Conservation (phyloP, 2,888 invertebrate species). For the Sialis lutaria region DNA sequence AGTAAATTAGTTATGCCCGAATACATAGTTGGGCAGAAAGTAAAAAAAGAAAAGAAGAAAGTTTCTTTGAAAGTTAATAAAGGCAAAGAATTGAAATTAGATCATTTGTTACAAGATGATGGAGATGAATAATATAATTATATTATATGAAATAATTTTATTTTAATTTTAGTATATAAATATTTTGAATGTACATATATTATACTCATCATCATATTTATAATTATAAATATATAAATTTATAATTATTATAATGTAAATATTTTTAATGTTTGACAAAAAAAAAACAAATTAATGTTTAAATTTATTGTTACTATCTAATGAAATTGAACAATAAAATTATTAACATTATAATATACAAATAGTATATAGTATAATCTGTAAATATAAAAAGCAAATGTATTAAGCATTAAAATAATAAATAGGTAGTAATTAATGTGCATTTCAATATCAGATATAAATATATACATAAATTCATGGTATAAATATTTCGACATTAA, state of each 20-base stretch:
- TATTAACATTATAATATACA: too few relatives aligned
- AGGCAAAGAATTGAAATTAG: constrained; percentile 27
- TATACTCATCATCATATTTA: neutral
- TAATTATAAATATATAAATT: neutral
- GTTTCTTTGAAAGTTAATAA: constrained; percentile 10
- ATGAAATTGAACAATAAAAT: too few relatives aligned
- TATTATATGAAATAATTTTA: neutral
- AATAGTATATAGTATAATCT: too few relatives aligned
- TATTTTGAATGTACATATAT: neutral
- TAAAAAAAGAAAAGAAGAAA: constrained; percentile 30
- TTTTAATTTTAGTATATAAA: neutral
- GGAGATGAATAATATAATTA: constrained; percentile 21
- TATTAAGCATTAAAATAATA: too few relatives aligned
- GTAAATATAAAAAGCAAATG: too few relatives aligned
- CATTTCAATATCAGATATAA: too few relatives aligned
- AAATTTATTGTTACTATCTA: too few relatives aligned
- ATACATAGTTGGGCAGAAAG: constrained; percentile 55
- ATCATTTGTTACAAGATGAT: constrained; percentile 33
- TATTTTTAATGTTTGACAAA: neutral
- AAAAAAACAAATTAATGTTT: too few relatives aligned
- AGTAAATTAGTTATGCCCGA: constrained; percentile 68
- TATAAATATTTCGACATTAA: too few relatives aligned
- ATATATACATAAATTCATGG: too few relatives aligned
- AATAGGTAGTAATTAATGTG: too few relatives aligned
- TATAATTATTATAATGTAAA: neutral